A percentile compares a stretch with the other conserved stretches of the same genome.
Evolutionary conservation across 2,888 invertebrate genomes (phyloP).

Genomic region (Stictocephala bisonia): DNA sequence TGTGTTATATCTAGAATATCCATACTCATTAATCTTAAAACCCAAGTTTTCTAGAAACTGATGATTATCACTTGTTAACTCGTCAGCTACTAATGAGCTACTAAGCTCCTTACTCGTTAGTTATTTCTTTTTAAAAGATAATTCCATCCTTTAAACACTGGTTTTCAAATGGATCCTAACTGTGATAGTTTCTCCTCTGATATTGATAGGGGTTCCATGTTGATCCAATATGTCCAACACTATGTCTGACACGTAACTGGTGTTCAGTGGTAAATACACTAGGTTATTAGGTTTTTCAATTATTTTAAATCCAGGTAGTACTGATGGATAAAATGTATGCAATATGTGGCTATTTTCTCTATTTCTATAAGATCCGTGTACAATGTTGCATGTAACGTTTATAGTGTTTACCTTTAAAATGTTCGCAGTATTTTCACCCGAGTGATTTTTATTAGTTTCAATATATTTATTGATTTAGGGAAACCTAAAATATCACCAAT

Average conservation of each 20-base stretch:
- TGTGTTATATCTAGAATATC: slow-evolving; percentile 32
- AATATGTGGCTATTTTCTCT: slow-evolving; percentile 18
- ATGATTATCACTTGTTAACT: not conserved
- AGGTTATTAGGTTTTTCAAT: slow-evolving; percentile 1
- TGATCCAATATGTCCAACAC: not conserved
- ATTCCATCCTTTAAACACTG: not conserved
- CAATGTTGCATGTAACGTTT: slow-evolving; percentile 31
- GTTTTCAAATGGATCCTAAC: not conserved
- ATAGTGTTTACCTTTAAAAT: not conserved
- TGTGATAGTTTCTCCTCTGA: not conserved
- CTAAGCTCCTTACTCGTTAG: not conserved
- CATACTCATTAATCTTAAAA: not conserved
- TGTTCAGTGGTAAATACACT: no score
- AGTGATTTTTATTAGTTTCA: not conserved
- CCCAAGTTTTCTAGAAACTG: slow-evolving; percentile 6
- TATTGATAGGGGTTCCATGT: not conserved
- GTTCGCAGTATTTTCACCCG: not conserved
- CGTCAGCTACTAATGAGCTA: not conserved
- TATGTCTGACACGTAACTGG: no score
- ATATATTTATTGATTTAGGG: not conserved
- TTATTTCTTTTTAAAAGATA: not conserved
- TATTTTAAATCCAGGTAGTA: not conserved
- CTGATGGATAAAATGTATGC: not conserved
- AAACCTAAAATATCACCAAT: not conserved
- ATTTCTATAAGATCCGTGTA: slow-evolving; percentile 23